Evolutionary conservation across 2,797 vertebrate species (phyloP), one percentile per base, ranked within the genome.

Genomic region (Numenius phaeopus): DNA sequence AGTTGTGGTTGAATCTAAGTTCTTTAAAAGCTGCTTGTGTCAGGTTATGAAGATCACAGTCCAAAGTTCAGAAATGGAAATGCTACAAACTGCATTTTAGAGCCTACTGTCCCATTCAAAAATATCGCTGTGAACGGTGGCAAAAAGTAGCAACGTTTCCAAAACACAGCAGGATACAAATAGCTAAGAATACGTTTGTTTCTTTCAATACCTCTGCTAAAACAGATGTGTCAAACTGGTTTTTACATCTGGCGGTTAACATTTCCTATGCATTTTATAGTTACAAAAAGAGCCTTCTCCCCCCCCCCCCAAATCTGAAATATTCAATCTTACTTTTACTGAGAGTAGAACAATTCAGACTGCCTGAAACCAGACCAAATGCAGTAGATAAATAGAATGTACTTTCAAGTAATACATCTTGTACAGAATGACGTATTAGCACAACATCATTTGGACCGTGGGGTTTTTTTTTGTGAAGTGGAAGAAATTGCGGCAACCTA

Each of bases 271-370:
- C 10, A 50, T 67, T 67, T 75, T 69, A 42, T 21, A 67, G n/a
- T 72, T 86, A 8, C 12, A 76, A 24, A 59, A 83, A 79, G 40
- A 89, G 34, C 13, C 17, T 19, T 37, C 50, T 73, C 71, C n/a
- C 30, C 34, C 37, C 27, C n/a, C 46, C 34, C 34, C 34, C 34
- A 37, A 37, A 9, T 52, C 52, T 71, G 59, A 87, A 89, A 88
- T 50, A 85, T 9, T 87, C 29, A 39, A 4, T 75, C 79, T 70
- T 76, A 83, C 10, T 90, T 71, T 79, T 20, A 82, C 52, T 81
- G 54, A 52, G 32, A 91, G 55, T 18, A 84, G 42, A 92, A 75
- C 17, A 94, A 96, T 87, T 59, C 77, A 80, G 81, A 80, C 87
- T 83, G 61, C 69, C 64, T 89, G 49, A 69, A 91, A 87, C 83